Base-by-base conservation (phyloP, 2,888 invertebrate species). In the Patella ulyssiponensis region DNA sequence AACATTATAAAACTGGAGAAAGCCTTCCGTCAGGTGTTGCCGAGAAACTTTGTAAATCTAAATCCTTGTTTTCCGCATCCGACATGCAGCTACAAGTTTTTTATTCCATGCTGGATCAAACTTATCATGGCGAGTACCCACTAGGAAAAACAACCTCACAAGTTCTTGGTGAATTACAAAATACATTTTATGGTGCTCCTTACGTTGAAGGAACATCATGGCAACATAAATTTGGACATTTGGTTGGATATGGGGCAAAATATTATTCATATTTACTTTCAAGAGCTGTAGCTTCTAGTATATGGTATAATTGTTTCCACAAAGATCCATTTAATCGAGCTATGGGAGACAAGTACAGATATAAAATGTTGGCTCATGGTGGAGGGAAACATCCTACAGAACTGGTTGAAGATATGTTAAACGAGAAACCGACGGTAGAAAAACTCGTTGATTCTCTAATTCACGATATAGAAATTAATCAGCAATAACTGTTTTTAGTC, bases 201-300 rank as follows among this genome's bases (percentile, higher is more conserved):
- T 96, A 97, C 89, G 95, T 98, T 0, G 93, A 95, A 77, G 94
- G 97, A 88, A 98, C 98, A 94, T 97, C 98, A 1, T 98, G 98
- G 98, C 98, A 98, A 89, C 94, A 97, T 86, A 94, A 98, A 79
- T 99, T 99, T 93, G 96, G 97, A 81, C 99, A 99, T 92, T 93
- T 99, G 76, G 96, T 98, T 5, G 98, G 98, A 1, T 99, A 99
- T 92, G 99, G 99, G 64, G 98, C 98, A 0, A 98, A 98, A 92
- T 99, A 99, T 93, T 99, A 99, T 92, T 96, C 99, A 0, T 99
- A 99, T 93, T 93, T 99, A 82, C 96, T 98, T 88, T 98, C 99
- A 0, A 94, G 96, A 87, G 97, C 98, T 12, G 94, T 98, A 74
- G 98, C 98, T 0, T 96, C 97, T 77, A 95, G 95, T 93, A 96